phyloP scores from a whole-genome alignment of 2,113 vertebrate genomes.

The Misgurnus anguillicaudatus region DNA sequence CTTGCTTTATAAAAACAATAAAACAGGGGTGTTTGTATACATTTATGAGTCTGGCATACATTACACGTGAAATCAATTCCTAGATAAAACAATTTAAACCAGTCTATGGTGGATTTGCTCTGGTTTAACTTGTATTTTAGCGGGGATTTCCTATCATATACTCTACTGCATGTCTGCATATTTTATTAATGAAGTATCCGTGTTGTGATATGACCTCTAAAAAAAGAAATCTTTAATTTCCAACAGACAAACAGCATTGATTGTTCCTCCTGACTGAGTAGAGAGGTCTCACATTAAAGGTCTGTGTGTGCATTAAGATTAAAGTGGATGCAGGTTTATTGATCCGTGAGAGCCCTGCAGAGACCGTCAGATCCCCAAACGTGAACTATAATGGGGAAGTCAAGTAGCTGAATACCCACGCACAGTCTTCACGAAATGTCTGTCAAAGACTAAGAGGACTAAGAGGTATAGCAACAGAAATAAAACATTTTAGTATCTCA shows the following conservation, averaged over 20 bases:
- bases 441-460: not conserved
- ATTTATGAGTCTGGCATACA: not conserved
- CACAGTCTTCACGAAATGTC: not conserved
- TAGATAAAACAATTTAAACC: too few relatives aligned
- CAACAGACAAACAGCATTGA: slow-evolving; percentile 28
- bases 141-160: too few relatives aligned
- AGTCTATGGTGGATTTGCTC: too few relatives aligned
- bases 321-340: slow-evolving; percentile 13
- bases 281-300: slow-evolving; percentile 13
- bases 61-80: too few relatives aligned
- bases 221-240: not conserved
- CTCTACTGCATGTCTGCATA: not conserved
- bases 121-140: too few relatives aligned
- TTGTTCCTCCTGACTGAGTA: slow-evolving; percentile 54
- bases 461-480: too few relatives aligned
- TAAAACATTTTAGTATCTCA: not conserved
- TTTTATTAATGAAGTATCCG: not conserved
- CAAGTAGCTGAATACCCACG: not conserved
- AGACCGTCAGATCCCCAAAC: not conserved
- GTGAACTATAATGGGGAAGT: not conserved
- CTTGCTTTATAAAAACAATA: slow-evolving; percentile 55
- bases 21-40: slow-evolving; percentile 48
- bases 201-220: not conserved
- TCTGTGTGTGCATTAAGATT: slow-evolving; percentile 3
- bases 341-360: not conserved